Conservation (phyloP, 2,888 invertebrate species). For the Seladonia tumulorum region DNA sequence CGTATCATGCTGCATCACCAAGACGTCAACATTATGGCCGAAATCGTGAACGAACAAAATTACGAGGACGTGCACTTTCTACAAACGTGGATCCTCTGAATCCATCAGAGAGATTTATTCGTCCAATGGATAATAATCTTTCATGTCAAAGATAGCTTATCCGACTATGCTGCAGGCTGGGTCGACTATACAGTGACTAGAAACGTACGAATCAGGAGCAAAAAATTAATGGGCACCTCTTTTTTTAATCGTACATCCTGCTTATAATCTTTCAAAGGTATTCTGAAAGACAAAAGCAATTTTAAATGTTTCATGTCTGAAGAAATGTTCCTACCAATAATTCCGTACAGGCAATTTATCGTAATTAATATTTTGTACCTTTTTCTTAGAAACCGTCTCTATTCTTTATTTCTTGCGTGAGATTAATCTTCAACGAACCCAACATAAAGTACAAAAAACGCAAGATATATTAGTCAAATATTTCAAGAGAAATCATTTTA, state of each 20-base stretch:
- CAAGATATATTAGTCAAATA: no score
- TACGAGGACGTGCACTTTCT: conserved; percentile 37
- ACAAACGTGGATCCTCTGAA: conserved; percentile 13
- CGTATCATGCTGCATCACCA: conserved; percentile 65
- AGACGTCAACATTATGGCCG: conserved; percentile 59
- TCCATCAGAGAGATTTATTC: background rate
- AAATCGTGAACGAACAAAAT: conserved; percentile 36
- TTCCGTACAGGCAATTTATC: no score
- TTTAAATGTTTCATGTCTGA: background rate
- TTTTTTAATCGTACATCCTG: background rate
- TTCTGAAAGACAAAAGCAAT: background rate
- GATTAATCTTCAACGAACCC: background rate
- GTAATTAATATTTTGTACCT: no score
- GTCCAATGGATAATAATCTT: background rate
- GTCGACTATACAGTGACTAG: background rate
- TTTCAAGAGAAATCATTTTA: background rate
- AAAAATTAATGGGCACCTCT: background rate
- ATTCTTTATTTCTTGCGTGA: no score
- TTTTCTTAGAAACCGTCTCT: no score
- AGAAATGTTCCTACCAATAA: no score
- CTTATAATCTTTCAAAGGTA: background rate
- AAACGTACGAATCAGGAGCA: background rate
- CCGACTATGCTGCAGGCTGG: background rate
- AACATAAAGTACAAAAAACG: background rate
- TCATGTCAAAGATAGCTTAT: background rate